Percentiles rank a stretch among this genome's conserved stretches.
phyloP scores from a whole-genome alignment of 2,113 vertebrate species.

The Anolis sagrei region DNA sequence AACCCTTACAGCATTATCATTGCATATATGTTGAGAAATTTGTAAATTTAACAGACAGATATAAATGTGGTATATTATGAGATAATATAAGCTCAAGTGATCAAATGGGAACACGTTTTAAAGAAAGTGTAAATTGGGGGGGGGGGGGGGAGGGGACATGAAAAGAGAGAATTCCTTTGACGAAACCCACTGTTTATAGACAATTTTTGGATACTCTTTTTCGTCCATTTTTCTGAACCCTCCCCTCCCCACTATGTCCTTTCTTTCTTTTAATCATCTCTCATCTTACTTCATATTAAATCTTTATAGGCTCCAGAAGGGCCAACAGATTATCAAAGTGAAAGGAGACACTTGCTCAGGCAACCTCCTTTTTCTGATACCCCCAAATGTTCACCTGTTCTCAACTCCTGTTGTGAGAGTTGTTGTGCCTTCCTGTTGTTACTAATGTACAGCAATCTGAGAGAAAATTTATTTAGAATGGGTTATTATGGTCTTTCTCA shows the following conservation, averaged over 20 bases:
- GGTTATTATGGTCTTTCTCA: too few species aligned
- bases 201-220: neutral
- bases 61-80: neutral
- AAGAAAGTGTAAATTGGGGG: neutral
- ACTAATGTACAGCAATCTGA: too few species aligned
- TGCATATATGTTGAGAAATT: too few species aligned
- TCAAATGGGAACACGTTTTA: too few species aligned
- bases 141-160: too few species aligned
- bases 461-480: too few species aligned
- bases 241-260: neutral
- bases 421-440: too few species aligned
- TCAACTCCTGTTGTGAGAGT: too few species aligned
- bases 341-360: neutral
- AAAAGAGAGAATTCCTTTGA: neutral
- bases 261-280: neutral
- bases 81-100: neutral
- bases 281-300: neutral
- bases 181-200: neutral
- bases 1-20: too few species aligned
- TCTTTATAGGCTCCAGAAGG: neutral
- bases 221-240: neutral
- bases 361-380: neutral
- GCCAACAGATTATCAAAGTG: neutral
- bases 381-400: neutral
- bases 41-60: too few species aligned